phyloP scores from a whole-genome alignment of 2,888 invertebrate species.

The Monopis laevigella region DNA sequence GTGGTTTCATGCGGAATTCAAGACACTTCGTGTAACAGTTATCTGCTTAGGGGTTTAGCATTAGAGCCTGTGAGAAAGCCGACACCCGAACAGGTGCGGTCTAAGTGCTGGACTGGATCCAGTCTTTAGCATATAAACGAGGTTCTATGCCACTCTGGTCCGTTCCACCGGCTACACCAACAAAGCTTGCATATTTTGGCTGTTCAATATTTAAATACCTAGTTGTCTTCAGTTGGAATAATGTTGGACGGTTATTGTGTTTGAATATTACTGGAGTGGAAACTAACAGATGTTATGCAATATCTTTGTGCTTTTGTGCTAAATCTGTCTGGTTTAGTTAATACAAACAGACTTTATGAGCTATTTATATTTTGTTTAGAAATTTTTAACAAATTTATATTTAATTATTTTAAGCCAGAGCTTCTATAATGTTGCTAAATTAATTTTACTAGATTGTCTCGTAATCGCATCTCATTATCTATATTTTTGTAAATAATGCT shows the following conservation, averaged over 20 bases:
- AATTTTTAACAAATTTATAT: too few relatives aligned
- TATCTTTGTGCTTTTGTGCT: too few relatives aligned
- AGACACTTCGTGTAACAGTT: conserved; percentile 7
- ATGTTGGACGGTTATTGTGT: conserved; percentile 3
- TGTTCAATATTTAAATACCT: conserved; percentile 8
- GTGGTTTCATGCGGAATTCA: conserved; percentile 9
- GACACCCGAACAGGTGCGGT: conserved; percentile 11
- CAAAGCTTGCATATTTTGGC: conserved; percentile 7
- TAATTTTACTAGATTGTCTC: too few relatives aligned
- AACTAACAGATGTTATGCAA: too few relatives aligned
- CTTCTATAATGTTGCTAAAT: too few relatives aligned
- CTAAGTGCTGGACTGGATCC: conserved; percentile 22
- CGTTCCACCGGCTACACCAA: conserved; percentile 2
- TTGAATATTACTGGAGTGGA: too few relatives aligned
- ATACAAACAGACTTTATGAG: too few relatives aligned
- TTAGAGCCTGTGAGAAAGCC: conserved; percentile 10
- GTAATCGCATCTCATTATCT: too few relatives aligned
- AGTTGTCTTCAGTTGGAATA: background rate
- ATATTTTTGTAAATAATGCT: too few relatives aligned
- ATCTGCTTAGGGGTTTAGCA: conserved; percentile 11
- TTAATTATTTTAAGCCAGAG: too few relatives aligned
- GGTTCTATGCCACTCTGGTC: conserved; percentile 10
- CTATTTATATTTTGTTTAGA: too few relatives aligned
- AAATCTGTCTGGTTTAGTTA: too few relatives aligned
- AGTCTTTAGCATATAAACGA: conserved; percentile 30